Base-by-base conservation (phyloP, 1,140 invertebrate genomes). In the Mya arenaria region DNA sequence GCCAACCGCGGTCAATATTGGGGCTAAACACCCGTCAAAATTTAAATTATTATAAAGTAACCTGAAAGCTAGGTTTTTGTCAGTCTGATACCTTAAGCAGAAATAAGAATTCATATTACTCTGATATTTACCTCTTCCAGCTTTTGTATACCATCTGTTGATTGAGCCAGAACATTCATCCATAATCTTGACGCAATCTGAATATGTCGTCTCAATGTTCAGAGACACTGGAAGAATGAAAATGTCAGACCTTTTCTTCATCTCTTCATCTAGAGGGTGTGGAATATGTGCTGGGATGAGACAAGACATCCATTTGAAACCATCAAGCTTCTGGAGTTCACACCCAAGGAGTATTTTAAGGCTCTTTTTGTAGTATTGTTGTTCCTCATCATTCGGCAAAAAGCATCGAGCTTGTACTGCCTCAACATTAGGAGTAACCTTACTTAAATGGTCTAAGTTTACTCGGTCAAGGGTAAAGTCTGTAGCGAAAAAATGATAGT, bases 401-500 rank as follows among this genome's bases (percentile, higher is more conserved):
- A 34, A 68, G 60, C 30, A 19, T 62, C 30, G 19, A 28, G 30
- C 32, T 17, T 62, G 19, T 23, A 62, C 30, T 17, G n/a, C 30
- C 19, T 62, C 60, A 23, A 23, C 30, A 34, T 28, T 34, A 23
- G 60, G 60, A 30, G 32, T 34, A 17, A 34, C 32, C 30, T 28
- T 34, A 34, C 32, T 62, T 28, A 62, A 28, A 5, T 28, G 19
- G n/a, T 19, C 28, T 28, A 62, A 62, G 60, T 62, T 25, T 23
- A 52, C 41, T 30, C 75, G 15, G 34, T 65, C 34, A 17, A 52
- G 19, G 25, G 32, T 78, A 10, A 32, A 66, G n/a, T 78, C 75
- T 32, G 60, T 52, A 13, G 62, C 75, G 55, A 78, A 78, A 23
- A 78, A 78, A 34, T 78, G 75, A 25, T 66, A 66, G 28, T 78